These are phyloP conservation scores for Diaprepes abbreviatus DNA, from an alignment of 2,888 invertebrate species.

Conservation along the genomic window DNA sequence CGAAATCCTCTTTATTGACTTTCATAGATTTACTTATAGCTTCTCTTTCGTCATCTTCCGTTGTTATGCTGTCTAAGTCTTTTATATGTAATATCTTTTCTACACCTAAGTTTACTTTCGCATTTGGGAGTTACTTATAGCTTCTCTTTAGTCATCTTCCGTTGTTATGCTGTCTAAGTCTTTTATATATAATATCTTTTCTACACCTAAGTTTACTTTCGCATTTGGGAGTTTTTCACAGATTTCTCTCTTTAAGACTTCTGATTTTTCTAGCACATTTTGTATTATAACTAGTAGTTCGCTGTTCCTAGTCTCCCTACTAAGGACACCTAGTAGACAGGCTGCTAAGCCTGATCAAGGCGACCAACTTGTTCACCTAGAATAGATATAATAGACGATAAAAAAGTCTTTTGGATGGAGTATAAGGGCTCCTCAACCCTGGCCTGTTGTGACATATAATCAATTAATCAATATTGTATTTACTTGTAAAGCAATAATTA, in stretches of 20 bases:
- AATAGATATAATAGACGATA: too few relatives aligned
- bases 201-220: not conserved
- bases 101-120: not conserved
- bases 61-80: not conserved
- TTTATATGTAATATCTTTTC: not conserved
- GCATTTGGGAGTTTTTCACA: not conserved
- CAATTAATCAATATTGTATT: too few relatives aligned
- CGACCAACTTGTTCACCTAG: too few relatives aligned
- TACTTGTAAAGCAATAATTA: too few relatives aligned
- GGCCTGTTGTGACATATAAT: too few relatives aligned
- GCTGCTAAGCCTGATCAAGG: too few relatives aligned
- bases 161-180: too few relatives aligned
- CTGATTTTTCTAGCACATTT: conserved; percentile 1
- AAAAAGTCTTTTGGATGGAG: too few relatives aligned
- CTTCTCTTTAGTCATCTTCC: not conserved
- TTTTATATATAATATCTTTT: not conserved
- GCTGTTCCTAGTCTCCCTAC: too few relatives aligned
- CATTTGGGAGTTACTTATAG: not conserved
- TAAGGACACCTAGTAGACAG: too few relatives aligned
- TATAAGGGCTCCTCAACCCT: too few relatives aligned
- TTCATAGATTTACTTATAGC: not conserved
- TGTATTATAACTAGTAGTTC: too few relatives aligned
- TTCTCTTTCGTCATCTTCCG: not conserved
- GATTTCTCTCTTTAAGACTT: conserved; percentile 9
- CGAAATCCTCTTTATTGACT: not conserved